Evolutionary conservation across 2,113 vertebrate genomes (phyloP).

Genomic region (Nestor notabilis): DNA sequence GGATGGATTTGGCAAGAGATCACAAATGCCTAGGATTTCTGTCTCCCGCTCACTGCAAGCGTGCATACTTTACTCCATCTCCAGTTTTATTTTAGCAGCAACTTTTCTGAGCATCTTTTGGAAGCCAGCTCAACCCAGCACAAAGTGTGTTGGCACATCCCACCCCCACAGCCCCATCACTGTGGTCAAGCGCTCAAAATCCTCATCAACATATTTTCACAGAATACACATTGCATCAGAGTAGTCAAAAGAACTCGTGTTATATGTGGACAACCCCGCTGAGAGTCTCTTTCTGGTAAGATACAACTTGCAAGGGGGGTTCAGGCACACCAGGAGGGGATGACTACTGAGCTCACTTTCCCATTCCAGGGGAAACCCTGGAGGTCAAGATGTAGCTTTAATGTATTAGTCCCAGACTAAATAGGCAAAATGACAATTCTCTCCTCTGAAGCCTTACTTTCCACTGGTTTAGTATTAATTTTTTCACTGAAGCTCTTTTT

Average conservation of each 20-base stretch:
- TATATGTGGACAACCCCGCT: background rate
- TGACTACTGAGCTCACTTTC: background rate
- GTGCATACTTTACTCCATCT: background rate
- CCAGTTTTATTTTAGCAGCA: slow-evolving; percentile 28
- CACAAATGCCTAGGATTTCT: background rate
- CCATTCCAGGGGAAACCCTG: background rate
- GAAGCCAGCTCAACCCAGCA: background rate
- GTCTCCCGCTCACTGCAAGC: background rate
- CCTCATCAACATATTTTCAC: background rate
- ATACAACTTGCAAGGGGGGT: background rate
- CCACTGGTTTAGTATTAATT: background rate
- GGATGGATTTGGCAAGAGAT: slow-evolving; percentile 41
- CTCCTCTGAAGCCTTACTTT: background rate
- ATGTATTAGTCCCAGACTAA: background rate
- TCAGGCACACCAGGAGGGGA: background rate
- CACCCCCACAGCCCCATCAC: background rate
- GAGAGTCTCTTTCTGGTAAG: background rate
- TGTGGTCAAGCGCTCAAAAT: background rate
- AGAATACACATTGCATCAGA: fast-evolving
- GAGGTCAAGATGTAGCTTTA: background rate
- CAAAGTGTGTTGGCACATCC: background rate
- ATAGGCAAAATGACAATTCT: background rate
- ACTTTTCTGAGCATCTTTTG: background rate
- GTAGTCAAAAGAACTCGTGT: background rate
- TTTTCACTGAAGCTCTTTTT: background rate